phyloP scores from a whole-genome alignment of 1,140 invertebrate species.

The Pachypsylla venusta region DNA sequence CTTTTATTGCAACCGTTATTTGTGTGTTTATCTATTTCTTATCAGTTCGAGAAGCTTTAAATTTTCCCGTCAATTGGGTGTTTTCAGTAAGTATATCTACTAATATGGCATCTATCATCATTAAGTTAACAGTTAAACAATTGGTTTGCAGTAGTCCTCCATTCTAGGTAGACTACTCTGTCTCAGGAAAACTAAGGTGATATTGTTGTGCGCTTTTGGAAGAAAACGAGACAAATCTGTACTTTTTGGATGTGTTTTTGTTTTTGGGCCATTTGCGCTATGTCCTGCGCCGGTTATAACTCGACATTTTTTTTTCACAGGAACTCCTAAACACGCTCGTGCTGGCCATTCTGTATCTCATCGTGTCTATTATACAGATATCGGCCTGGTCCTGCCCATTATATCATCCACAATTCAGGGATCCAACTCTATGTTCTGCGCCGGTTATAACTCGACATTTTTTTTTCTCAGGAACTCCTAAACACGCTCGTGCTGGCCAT shows the following conservation, averaged over 20 bases:
- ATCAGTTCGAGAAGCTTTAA: slow-evolving; percentile 57
- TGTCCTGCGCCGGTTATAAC: too few relatives aligned
- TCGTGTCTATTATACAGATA: slow-evolving; percentile 64
- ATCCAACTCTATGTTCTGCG: too few relatives aligned
- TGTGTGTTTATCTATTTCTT: slow-evolving; percentile 66
- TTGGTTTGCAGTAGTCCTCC: too few relatives aligned
- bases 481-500: slow-evolving; percentile 52
- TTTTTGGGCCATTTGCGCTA: too few relatives aligned
- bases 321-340: slow-evolving; percentile 60
- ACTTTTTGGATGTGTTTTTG: too few relatives aligned
- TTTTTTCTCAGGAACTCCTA: slow-evolving; percentile 48
- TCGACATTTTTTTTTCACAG: slow-evolving; percentile 38
- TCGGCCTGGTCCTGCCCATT: slow-evolving; percentile 38
- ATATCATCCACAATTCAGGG: slow-evolving; percentile 25
- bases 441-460: too few relatives aligned
- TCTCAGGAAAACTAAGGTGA: too few relatives aligned
- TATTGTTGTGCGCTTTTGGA: too few relatives aligned
- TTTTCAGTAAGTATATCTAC: slow-evolving; percentile 64
- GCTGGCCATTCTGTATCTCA: slow-evolving; percentile 52
- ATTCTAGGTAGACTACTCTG: too few relatives aligned
- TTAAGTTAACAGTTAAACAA: too few relatives aligned
- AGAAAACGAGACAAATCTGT: too few relatives aligned
- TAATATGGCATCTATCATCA: too few relatives aligned
- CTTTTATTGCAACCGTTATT: slow-evolving; percentile 65
- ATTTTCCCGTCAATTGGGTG: slow-evolving; percentile 67